Evolutionary conservation across 2,888 invertebrate species (phyloP), one percentile per base, ranked within the genome.

Genomic region (Drosophila prolongata): DNA sequence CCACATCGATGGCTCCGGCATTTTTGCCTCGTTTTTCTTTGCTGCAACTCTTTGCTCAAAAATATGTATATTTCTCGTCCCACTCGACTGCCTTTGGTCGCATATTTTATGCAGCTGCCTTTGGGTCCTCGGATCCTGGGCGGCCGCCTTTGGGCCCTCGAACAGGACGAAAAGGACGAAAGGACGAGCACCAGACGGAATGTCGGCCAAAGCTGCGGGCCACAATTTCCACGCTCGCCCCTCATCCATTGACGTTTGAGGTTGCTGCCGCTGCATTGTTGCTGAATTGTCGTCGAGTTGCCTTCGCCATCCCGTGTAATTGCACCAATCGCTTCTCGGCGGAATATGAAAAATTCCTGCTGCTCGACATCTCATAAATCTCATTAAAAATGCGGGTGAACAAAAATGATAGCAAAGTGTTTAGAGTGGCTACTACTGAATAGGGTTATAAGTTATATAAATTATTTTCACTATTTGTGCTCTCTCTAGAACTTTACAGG

Each of bases 101-200:
- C 76, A 80, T 83, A 77, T 73, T 79, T 86, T 66, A 77, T 82
- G 83, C 77, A 72, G 65, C 42, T 62, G 59, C 77, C 61, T n/a
- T n/a, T 34, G 37, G 43, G 67, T 54, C 70, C 37, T 14, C 14
- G 27, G 46, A 46, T 46, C 72, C 35, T 35, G 42, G 27, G 47
- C 40, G 40, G 24, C 47, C 27, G 35, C 42, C 38, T 16, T 19
- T 30, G 27, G 50, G 19, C n/a, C 19, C 44, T n/a, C 38, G 16
- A 43, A 42, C 43, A 47, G 42, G 35, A 61, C 30, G 38, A 35
- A 27, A 19, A 46, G 27, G n/a, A 44, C 44, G 44, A 44, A 10
- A 24, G 38, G 16, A 27, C 46, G 46, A 38, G 10, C 24, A 16
- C n/a, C 38, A 38, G 46, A 37, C 43, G 49, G 50, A 70, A 58